Percentiles rank a stretch among this genome's conserved stretches.
Evolutionary conservation across 2,113 vertebrate species (phyloP).

Genomic region (Tricholaema leucomelas): DNA sequence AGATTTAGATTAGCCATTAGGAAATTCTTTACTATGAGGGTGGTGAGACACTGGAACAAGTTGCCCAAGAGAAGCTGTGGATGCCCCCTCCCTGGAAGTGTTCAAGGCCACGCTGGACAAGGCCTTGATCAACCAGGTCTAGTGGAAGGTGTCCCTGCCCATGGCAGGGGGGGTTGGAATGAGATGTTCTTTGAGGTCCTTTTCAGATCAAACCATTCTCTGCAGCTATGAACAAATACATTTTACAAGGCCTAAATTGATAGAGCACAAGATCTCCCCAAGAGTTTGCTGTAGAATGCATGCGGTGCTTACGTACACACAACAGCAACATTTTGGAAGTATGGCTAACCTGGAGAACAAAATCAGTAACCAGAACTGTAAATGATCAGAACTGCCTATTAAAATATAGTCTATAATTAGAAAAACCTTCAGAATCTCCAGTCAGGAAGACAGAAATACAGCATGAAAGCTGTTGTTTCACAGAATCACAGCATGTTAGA

Average conservation of each 20-base stretch:
- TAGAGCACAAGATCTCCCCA: not conserved
- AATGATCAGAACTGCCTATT: conserved; percentile 40
- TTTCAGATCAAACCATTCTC: too few species aligned
- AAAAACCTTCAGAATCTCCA: not conserved
- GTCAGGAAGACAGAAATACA: not conserved
- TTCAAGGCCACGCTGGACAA: too few species aligned
- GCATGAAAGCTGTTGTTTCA: not conserved
- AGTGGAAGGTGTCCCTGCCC: too few species aligned
- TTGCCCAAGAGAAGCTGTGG: too few species aligned
- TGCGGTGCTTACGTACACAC: not conserved
- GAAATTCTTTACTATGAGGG: too few species aligned
- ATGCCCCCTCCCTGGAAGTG: too few species aligned
- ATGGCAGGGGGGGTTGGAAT: too few species aligned
- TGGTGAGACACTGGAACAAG: too few species aligned
- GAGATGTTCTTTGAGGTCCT: too few species aligned
- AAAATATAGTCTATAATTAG: conserved; percentile 3
- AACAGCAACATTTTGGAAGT: conserved; percentile 4
- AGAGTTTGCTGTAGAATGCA: not conserved
- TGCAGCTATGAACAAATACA: not conserved
- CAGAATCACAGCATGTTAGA: too few species aligned
- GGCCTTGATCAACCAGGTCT: too few species aligned
- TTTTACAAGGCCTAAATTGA: not conserved
- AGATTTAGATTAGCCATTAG: too few species aligned
- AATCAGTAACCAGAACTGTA: conserved; percentile 34
- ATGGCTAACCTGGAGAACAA: not conserved